phyloP scores from a whole-genome alignment of 23 tunicate genomes.

The Oikopleura dioica region DNA sequence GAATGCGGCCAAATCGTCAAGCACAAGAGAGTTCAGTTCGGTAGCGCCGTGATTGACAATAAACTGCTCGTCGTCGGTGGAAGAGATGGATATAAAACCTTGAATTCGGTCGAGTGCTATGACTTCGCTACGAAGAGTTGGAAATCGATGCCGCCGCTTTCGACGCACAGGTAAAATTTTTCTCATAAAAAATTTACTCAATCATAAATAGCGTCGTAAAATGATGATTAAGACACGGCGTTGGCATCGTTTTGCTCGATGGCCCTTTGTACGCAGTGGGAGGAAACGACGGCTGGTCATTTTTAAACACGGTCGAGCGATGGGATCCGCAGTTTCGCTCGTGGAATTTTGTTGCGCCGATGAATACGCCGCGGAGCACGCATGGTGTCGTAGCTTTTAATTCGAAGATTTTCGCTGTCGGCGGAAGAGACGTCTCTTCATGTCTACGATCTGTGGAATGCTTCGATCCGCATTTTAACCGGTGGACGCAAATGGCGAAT shows the following conservation, averaged over 20 bases:
- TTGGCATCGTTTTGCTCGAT: constrained; percentile 59
- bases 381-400: constrained; percentile 68
- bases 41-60: constrained; percentile 59
- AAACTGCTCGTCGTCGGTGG: constrained; percentile 59
- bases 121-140: constrained; percentile 37
- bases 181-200: not conserved
- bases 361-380: constrained; percentile 70
- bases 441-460: constrained; percentile 82
- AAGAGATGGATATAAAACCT: constrained; percentile 60
- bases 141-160: constrained; percentile 60
- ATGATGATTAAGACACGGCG: not conserved
- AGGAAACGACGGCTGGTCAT: constrained; percentile 93
- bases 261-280: constrained; percentile 97
- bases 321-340: constrained; percentile 85
- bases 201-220: not conserved
- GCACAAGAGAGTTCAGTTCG: constrained; percentile 86
- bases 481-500: constrained; percentile 70
- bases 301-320: constrained; percentile 67
- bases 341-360: constrained; percentile 90
- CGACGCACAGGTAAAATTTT: constrained; percentile 43
- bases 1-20: too few species aligned
- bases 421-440: constrained; percentile 83
- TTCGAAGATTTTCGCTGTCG: constrained; percentile 64
- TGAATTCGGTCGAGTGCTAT: constrained; percentile 86
- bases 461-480: constrained; percentile 73